A percentile compares a stretch with the other conserved stretches of the same genome.
Evolutionary conservation across 1,140 invertebrate species (phyloP).

Genomic region (Apis dorsata): DNA sequence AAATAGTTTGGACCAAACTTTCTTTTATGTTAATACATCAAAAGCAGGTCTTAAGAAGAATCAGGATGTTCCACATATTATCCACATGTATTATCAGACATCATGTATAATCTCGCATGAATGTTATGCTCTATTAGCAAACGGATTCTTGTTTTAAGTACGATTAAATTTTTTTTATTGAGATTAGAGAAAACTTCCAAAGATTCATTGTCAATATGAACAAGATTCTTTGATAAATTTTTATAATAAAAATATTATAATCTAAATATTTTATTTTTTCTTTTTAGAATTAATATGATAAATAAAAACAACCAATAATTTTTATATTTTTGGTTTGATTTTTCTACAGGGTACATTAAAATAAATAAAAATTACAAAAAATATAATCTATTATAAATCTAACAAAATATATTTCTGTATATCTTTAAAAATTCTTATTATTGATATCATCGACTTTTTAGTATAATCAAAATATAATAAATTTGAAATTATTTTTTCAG

Average conservation of each 20-base stretch:
- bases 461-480: neutral
- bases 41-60: slow-evolving; percentile 25
- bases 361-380: too few species aligned
- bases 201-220: neutral
- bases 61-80: slow-evolving; percentile 55
- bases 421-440: too few species aligned
- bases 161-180: slow-evolving; percentile 7
- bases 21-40: slow-evolving; percentile 59
- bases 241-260: neutral
- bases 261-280: too few species aligned
- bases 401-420: too few species aligned
- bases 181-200: neutral
- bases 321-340: too few species aligned
- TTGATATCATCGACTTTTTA: neutral
- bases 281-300: neutral
- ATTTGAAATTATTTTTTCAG: neutral
- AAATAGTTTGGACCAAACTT: slow-evolving; percentile 13
- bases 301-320: too few species aligned
- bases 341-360: too few species aligned
- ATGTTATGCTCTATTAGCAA: slow-evolving; percentile 70
- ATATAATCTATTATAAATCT: too few species aligned
- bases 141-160: slow-evolving; percentile 32
- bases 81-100: neutral
- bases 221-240: too few species aligned
- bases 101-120: slow-evolving; percentile 17